Evolutionary conservation across 2,797 vertebrate species (phyloP).

Genomic region (Perodicticus potto): DNA sequence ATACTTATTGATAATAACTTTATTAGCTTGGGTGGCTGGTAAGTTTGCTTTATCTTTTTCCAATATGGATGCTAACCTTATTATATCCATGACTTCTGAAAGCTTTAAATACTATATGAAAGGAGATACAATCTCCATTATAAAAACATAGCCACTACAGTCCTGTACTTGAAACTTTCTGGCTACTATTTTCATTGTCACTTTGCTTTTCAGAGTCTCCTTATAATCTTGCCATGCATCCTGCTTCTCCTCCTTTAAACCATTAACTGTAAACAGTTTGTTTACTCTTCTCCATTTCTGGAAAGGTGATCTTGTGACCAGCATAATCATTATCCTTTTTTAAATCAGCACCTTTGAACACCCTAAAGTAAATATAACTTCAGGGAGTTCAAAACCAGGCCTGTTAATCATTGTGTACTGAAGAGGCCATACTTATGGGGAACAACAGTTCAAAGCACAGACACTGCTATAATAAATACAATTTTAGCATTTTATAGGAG

Average conservation of each 20-base stretch:
- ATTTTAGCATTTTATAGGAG: constrained; percentile 41
- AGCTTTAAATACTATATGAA: constrained; percentile 52
- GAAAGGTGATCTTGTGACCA: constrained; percentile 14
- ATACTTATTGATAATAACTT: neutral
- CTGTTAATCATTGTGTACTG: constrained; percentile 14
- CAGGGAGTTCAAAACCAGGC: constrained; percentile 44
- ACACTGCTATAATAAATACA: neutral
- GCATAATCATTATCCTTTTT: constrained; percentile 15
- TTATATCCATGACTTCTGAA: constrained; percentile 42
- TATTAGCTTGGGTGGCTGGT: constrained; percentile 25
- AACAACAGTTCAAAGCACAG: constrained; percentile 21
- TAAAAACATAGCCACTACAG: neutral
- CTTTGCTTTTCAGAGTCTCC: constrained; percentile 48
- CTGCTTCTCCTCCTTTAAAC: neutral
- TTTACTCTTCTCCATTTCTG: constrained; percentile 1
- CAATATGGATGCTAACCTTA: neutral
- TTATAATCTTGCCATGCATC: neutral
- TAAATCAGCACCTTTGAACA: neutral
- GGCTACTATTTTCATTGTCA: constrained; percentile 37
- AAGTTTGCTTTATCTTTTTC: constrained; percentile 27
- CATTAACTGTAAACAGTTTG: neutral
- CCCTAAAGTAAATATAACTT: constrained; percentile 36
- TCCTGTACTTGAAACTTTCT: constrained; percentile 17
- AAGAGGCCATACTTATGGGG: neutral
- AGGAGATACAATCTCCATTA: constrained; percentile 29